Conservation (phyloP, 2,888 invertebrate species). For the Nezara viridula region DNA sequence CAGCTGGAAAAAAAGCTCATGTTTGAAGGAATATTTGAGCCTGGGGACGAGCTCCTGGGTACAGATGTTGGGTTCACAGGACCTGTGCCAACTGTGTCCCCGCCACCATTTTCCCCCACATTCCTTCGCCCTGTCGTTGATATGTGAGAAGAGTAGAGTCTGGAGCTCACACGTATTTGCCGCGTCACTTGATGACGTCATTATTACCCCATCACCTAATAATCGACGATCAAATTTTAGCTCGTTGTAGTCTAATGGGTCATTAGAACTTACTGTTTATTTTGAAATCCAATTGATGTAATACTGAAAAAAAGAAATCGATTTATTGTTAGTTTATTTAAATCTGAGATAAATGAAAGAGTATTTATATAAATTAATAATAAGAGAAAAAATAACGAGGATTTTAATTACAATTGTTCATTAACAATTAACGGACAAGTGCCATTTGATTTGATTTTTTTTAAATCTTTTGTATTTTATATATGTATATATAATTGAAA, state of each 20-base stretch:
- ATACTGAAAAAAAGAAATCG: background rate
- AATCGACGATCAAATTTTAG: background rate
- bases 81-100: constrained; percentile 30
- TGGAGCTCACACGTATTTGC: background rate
- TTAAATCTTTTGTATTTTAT: no score
- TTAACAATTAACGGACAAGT: no score
- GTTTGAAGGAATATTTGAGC: background rate
- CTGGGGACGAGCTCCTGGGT: background rate
- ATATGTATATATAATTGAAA: no score
- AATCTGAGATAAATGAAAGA: no score
- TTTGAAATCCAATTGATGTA: background rate
- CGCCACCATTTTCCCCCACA: background rate
- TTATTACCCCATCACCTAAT: background rate
- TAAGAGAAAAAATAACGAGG: no score
- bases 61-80: constrained; percentile 1
- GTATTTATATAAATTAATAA: no score
- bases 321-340: background rate
- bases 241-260: background rate
- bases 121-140: background rate
- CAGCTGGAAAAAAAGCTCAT: background rate
- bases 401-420: no score
- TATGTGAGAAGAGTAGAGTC: constrained; percentile 33
- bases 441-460: no score
- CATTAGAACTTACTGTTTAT: background rate
- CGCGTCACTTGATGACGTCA: constrained; percentile 23